phyloP scores from a whole-genome alignment of 1,140 invertebrate species.

The Babylonia areolata region DNA sequence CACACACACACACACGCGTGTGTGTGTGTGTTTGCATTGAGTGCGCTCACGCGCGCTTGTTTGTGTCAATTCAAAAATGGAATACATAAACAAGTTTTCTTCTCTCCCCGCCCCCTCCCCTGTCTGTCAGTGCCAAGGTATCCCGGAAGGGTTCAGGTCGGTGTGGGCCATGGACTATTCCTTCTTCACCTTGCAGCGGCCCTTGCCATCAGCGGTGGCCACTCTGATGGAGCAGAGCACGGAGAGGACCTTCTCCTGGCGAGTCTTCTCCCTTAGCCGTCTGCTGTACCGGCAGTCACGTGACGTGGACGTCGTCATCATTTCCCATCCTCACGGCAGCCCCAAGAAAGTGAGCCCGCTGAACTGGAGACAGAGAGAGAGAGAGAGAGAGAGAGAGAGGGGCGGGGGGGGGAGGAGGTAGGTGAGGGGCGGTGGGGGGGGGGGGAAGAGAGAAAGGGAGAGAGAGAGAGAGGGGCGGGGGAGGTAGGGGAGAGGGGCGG shows the following conservation, averaged over 20 bases:
- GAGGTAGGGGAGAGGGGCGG: too few species aligned
- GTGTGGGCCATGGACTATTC: constrained; percentile 36
- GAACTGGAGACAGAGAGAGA: too few species aligned
- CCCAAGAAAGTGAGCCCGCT: constrained; percentile 16
- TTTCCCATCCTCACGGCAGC: constrained; percentile 30
- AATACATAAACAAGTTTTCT: too few species aligned
- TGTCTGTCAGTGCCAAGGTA: constrained; percentile 5
- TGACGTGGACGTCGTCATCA: constrained; percentile 28
- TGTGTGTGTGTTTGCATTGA: constrained; percentile 17
- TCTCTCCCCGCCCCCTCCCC: background rate
- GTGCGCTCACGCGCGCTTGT: background rate
- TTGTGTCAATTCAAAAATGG: too few species aligned
- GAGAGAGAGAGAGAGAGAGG: too few species aligned
- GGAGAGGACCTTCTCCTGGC: constrained; percentile 19
- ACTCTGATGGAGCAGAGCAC: background rate
- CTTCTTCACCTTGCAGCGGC: constrained; percentile 29
- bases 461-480: too few species aligned
- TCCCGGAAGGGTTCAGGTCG: background rate
- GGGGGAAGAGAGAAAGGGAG: too few species aligned
- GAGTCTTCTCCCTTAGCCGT: constrained; percentile 22
- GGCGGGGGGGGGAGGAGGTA: too few species aligned
- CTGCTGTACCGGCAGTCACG: constrained; percentile 21
- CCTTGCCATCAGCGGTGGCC: background rate
- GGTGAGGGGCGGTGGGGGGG: too few species aligned
- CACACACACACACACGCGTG: background rate